Percentiles rank a stretch among this genome's conserved stretches.
These are phyloP conservation scores for Phodopus roborovskii DNA, from an alignment of 2,113 vertebrate species.

Conservation along the genomic window DNA sequence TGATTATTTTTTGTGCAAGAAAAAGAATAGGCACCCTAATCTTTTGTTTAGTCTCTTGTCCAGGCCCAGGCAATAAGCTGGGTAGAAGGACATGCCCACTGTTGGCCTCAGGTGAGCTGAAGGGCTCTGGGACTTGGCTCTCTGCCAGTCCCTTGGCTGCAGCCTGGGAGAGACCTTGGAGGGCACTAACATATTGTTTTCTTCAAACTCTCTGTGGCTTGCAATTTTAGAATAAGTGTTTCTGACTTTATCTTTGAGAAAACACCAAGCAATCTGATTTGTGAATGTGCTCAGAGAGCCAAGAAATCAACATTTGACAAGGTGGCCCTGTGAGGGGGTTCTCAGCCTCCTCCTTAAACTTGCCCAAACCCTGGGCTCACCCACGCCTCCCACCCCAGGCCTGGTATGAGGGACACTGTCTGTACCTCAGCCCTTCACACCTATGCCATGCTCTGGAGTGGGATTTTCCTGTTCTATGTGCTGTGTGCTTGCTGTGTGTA, in stretches of 20 bases:
- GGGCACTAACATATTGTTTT: not conserved
- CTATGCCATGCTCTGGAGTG: not conserved
- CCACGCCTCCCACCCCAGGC: not conserved
- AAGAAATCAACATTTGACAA: not conserved
- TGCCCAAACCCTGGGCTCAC: not conserved
- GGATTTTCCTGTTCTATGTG: not conserved
- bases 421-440: not conserved
- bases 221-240: slow-evolving; percentile 56
- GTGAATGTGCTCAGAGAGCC: not conserved
- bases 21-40: not conserved
- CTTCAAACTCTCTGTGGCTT: not conserved
- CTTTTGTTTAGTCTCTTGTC: slow-evolving; percentile 29
- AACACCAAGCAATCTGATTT: slow-evolving; percentile 29
- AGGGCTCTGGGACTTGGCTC: not conserved
- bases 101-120: too few relatives aligned
- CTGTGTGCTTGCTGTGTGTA: too few relatives aligned
- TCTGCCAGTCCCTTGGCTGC: not conserved
- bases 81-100: rapidly evolving
- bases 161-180: not conserved
- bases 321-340: too few relatives aligned
- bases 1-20: slow-evolving; percentile 43
- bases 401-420: not conserved
- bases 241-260: slow-evolving; percentile 54
- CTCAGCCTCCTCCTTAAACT: not conserved
- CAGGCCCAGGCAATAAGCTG: not conserved